These are phyloP conservation scores for Condylostylus longicornis DNA, from an alignment of 1,140 invertebrate genomes.

Conservation along the genomic window DNA sequence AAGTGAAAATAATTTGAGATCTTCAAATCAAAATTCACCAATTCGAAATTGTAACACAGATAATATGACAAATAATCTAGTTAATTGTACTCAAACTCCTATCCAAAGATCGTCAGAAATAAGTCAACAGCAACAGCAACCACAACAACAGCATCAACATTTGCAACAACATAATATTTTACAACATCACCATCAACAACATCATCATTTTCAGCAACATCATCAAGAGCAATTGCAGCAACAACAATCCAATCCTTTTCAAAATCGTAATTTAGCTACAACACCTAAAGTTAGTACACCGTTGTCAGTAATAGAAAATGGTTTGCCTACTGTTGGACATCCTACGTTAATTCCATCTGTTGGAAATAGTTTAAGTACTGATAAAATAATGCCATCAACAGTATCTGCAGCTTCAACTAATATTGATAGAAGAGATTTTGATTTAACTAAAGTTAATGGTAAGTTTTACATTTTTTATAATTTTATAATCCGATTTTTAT, in stretches of 20 bases:
- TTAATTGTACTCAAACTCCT: neutral
- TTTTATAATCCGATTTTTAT: no score
- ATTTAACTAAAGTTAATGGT: slow-evolving; percentile 7
- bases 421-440: slow-evolving; percentile 3
- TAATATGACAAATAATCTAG: neutral
- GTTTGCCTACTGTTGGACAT: neutral
- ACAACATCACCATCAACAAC: neutral
- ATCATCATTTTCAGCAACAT: neutral
- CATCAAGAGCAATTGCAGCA: no score
- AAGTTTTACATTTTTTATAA: slow-evolving; percentile 2
- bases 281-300: neutral
- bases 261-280: neutral
- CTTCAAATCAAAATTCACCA: no score
- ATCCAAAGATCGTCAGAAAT: neutral
- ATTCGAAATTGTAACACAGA: no score
- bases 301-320: neutral
- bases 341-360: no score
- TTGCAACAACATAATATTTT: no score
- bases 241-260: neutral
- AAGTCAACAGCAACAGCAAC: neutral
- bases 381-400: slow-evolving; percentile 1
- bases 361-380: no score
- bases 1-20: no score
- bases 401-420: no score
- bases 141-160: no score